Conservation (phyloP, 2,888 invertebrate species). For the Galerucella pusilla region DNA sequence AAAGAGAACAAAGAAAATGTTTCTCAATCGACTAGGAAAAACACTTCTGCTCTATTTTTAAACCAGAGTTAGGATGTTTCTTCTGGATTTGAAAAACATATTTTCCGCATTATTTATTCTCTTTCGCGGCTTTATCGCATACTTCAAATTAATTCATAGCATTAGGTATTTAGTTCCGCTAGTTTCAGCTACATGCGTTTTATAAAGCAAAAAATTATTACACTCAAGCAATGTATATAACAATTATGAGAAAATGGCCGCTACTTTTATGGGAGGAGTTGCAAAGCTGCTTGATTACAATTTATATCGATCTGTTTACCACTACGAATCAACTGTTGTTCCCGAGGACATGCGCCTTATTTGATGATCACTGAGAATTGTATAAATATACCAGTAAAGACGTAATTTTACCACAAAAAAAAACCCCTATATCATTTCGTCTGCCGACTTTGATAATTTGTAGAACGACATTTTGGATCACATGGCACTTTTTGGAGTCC, state of each 20-base stretch:
- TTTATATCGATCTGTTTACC: constrained; percentile 52
- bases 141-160: background rate
- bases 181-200: background rate
- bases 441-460: background rate
- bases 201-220: background rate
- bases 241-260: constrained; percentile 34
- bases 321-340: constrained; percentile 48
- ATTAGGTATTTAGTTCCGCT: background rate
- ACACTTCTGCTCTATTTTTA: too few relatives aligned
- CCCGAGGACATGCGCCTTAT: constrained; percentile 46
- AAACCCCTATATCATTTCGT: background rate
- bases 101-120: too few relatives aligned
- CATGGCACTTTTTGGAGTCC: constrained; percentile 9
- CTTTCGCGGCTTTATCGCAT: too few relatives aligned
- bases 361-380: background rate
- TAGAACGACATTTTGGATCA: background rate
- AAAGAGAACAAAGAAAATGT: too few relatives aligned
- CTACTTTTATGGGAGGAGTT: constrained; percentile 36
- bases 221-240: background rate
- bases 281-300: constrained; percentile 46
- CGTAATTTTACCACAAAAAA: background rate
- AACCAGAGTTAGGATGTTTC: too few relatives aligned
- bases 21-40: too few relatives aligned
- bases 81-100: too few relatives aligned
- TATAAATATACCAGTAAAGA: background rate